These are phyloP conservation scores for Vombatus ursinus DNA, from an alignment of 2,113 vertebrate genomes.

Conservation along the genomic window DNA sequence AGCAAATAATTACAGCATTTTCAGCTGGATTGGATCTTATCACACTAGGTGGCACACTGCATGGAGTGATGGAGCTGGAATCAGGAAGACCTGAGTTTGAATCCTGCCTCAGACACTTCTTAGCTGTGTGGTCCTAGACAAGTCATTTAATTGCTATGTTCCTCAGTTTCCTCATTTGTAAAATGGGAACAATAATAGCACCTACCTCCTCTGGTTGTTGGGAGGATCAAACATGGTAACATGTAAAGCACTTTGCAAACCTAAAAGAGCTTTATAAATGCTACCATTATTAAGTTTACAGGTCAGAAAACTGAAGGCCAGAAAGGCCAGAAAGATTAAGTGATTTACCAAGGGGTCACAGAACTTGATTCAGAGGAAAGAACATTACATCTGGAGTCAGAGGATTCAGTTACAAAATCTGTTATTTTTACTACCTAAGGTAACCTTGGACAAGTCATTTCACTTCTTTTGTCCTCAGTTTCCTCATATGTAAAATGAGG, in stretches of 20 bases:
- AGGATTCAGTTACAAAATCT: background rate
- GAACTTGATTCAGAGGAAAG: no score
- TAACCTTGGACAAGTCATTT: background rate
- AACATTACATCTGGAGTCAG: no score
- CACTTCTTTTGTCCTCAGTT: background rate
- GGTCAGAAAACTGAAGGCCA: constrained; percentile 66
- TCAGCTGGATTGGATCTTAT: background rate
- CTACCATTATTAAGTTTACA: background rate
- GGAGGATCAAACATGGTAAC: no score
- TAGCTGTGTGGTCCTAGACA: background rate
- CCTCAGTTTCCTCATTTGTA: no score
- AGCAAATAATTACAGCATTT: background rate
- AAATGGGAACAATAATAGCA: no score
- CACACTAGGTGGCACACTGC: background rate
- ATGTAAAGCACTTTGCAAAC: no score
- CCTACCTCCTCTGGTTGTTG: no score
- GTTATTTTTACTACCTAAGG: background rate
- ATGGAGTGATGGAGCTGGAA: background rate
- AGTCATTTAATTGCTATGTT: no score
- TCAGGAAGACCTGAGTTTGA: background rate
- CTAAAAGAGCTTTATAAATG: no score
- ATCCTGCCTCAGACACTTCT: background rate
- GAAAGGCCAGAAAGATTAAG: no score
- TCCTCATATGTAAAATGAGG: background rate
- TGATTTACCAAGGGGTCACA: no score